Percentiles rank a stretch among this genome's conserved stretches.
phyloP scores from a whole-genome alignment of 2,888 invertebrate species.

The Cosmopolites sordidus region DNA sequence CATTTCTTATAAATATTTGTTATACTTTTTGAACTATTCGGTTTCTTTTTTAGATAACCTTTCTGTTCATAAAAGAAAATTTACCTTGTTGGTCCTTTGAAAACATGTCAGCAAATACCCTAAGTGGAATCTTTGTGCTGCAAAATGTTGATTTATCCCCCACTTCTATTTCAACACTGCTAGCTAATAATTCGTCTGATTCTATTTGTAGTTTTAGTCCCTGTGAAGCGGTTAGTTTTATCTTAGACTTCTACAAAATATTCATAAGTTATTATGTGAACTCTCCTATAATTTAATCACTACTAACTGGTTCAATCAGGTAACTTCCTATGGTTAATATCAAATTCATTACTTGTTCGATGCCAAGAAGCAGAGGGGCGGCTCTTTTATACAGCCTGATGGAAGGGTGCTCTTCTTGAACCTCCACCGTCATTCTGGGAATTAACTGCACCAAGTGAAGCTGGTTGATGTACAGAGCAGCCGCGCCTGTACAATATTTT shows the following conservation, averaged over 20 bases:
- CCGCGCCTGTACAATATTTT: slow-evolving; percentile 66
- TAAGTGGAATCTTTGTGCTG: slow-evolving; percentile 47
- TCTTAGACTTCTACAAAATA: slow-evolving; percentile 52
- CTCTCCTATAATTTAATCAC: slow-evolving; percentile 24
- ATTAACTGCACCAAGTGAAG: slow-evolving; percentile 64
- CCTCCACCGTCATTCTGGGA: slow-evolving; percentile 53
- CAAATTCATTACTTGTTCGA: slow-evolving; percentile 72
- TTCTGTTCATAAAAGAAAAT: slow-evolving; percentile 15
- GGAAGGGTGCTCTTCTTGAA: slow-evolving; percentile 43
- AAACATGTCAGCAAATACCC: slow-evolving; percentile 69
- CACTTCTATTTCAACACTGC: slow-evolving; percentile 50
- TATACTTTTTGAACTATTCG: too few species aligned
- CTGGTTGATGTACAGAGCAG: slow-evolving; percentile 61
- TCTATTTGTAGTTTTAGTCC: slow-evolving; percentile 59
- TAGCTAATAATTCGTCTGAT: slow-evolving; percentile 44
- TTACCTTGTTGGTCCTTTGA: slow-evolving; percentile 55
- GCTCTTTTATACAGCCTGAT: slow-evolving; percentile 53
- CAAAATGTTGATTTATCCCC: slow-evolving; percentile 41
- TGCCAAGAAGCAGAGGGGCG: slow-evolving; percentile 74
- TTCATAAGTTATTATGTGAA: not conserved
- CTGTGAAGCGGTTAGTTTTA: slow-evolving; percentile 63
- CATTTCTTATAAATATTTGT: too few species aligned
- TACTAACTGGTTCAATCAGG: slow-evolving; percentile 61
- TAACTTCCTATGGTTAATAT: slow-evolving; percentile 76
- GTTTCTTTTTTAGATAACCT: too few species aligned